Evolutionary conservation across 1,140 invertebrate species (phyloP).

Genomic region (Oncopodura yosiiana): DNA sequence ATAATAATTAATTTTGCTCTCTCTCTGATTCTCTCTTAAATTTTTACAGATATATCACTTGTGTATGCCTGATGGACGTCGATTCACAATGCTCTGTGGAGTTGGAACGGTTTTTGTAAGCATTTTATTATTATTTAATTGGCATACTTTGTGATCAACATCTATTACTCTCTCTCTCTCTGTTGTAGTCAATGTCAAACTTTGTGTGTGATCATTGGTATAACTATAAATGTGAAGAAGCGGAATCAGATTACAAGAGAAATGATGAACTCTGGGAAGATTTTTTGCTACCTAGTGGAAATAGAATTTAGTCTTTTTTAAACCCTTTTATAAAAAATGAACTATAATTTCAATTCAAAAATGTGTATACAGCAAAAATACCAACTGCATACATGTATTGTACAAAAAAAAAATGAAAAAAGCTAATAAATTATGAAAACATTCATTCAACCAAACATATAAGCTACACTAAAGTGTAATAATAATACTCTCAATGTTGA

Average conservation of each 20-base stretch:
- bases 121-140: no score
- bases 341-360: no score
- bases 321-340: background rate
- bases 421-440: no score
- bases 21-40: no score
- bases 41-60: constrained; percentile 29
- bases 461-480: no score
- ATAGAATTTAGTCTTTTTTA: background rate
- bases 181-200: constrained; percentile 28
- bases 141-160: no score
- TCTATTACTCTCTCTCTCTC: no score
- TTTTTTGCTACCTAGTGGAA: constrained; percentile 1
- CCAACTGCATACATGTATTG: no score
- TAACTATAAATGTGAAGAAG: constrained; percentile 29
- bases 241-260: constrained; percentile 23
- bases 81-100: constrained; percentile 30
- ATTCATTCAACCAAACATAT: no score
- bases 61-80: constrained; percentile 28
- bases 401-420: no score
- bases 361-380: no score
- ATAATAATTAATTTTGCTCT: background rate
- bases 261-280: constrained; percentile 25
- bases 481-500: no score
- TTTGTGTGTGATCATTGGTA: constrained; percentile 35
- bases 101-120: constrained; percentile 33